phyloP scores from a whole-genome alignment of 2,888 invertebrate genomes.

The Philopedon plagiatum region DNA sequence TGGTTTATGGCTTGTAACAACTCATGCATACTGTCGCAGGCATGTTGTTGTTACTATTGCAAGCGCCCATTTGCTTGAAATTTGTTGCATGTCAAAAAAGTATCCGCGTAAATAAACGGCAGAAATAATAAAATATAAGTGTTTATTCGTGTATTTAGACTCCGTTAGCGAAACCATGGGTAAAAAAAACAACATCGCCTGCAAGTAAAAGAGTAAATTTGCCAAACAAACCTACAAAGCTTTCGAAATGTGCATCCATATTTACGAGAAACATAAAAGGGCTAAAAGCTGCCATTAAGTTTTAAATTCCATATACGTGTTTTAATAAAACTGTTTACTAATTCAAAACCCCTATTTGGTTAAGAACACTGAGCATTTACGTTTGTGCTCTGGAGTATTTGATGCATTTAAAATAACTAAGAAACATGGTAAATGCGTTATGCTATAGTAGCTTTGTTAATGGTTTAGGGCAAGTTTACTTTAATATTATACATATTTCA shows the following conservation, averaged over 20 bases:
- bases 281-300: conserved; percentile 29
- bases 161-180: background rate
- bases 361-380: background rate
- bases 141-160: background rate
- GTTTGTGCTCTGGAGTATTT: background rate
- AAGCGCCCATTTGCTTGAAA: too few species aligned
- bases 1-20: too few species aligned
- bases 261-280: conserved; percentile 17
- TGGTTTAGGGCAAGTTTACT: too few species aligned
- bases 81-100: too few species aligned
- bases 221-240: conserved; percentile 10
- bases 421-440: too few species aligned
- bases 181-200: conserved; percentile 17
- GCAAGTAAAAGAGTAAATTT: conserved; percentile 9
- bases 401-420: background rate
- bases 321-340: conserved; percentile 34
- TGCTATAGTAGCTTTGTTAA: too few species aligned
- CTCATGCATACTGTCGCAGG: too few species aligned
- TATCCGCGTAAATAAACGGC: too few species aligned
- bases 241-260: conserved; percentile 23
- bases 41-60: too few species aligned
- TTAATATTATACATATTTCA: too few species aligned
- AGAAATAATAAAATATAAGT: background rate
- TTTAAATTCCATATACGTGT: conserved; percentile 27
- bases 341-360: conserved; percentile 26